Percentiles rank a stretch among this genome's conserved stretches.
Evolutionary conservation across 1,140 invertebrate genomes (phyloP).

Genomic region (Maconellicoccus hirsutus): DNA sequence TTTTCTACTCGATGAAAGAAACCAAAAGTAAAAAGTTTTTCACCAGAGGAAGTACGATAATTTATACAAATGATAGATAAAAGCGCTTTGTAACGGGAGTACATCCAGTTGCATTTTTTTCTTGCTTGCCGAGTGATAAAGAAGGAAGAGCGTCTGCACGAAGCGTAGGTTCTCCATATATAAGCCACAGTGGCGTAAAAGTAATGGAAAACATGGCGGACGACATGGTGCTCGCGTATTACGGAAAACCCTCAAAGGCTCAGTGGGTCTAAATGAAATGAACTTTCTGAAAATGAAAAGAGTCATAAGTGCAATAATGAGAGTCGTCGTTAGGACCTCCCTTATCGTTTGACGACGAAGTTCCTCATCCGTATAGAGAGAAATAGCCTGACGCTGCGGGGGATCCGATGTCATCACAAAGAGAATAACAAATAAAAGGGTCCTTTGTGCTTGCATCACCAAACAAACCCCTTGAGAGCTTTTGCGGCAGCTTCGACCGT

Average conservation of each 20-base stretch:
- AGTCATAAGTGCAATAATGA: constrained; percentile 19
- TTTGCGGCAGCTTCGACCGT: constrained; percentile 16
- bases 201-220: constrained; percentile 22
- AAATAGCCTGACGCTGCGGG: constrained; percentile 17
- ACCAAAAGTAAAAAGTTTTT: not conserved
- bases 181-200: not conserved
- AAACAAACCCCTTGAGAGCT: constrained; percentile 15
- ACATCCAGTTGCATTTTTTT: not conserved
- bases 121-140: not conserved
- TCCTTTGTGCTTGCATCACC: constrained; percentile 16
- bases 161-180: not conserved
- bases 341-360: constrained; percentile 1
- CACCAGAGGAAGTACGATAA: not conserved
- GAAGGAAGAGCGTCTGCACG: not conserved
- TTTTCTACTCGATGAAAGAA: no score
- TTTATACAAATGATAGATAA: not conserved
- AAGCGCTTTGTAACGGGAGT: not conserved
- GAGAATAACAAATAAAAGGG: constrained; percentile 20
- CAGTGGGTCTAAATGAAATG: constrained; percentile 19
- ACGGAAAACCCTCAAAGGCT: constrained; percentile 19
- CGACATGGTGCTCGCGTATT: constrained; percentile 11
- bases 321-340: constrained; percentile 21
- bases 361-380: constrained; percentile 12
- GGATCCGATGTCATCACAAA: constrained; percentile 20
- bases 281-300: constrained; percentile 22